Evolutionary conservation across 1,140 invertebrate species (phyloP).

Genomic region (Onthophagus taurus): DNA sequence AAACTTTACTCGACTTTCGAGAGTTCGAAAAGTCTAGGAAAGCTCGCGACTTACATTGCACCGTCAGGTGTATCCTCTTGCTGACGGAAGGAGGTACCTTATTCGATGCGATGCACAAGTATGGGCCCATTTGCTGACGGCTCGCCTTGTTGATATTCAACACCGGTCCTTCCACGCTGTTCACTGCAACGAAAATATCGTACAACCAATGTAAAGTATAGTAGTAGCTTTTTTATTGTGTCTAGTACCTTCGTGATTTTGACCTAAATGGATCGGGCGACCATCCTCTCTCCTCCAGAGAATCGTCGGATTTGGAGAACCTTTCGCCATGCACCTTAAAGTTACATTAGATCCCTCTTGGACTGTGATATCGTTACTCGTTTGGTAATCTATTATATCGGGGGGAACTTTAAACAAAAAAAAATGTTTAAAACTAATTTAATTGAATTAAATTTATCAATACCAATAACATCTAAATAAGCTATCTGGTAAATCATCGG

Average conservation of each 20-base stretch:
- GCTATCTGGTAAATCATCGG: slow-evolving; percentile 80
- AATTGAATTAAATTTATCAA: too few relatives aligned
- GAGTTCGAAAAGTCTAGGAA: too few relatives aligned
- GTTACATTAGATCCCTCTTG: slow-evolving; percentile 77
- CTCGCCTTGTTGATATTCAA: slow-evolving; percentile 74
- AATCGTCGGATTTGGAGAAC: slow-evolving; percentile 70
- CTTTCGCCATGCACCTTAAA: slow-evolving; percentile 67
- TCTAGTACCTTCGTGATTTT: slow-evolving; percentile 5
- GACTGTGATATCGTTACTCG: slow-evolving; percentile 79
- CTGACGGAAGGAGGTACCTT: slow-evolving; percentile 79
- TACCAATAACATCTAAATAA: slow-evolving; percentile 79
- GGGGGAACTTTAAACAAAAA: slow-evolving; percentile 64
- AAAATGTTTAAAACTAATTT: slow-evolving; percentile 4
- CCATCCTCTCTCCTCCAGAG: slow-evolving; percentile 75
- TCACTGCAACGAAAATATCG: slow-evolving; percentile 40
- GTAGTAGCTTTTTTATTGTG: too few relatives aligned
- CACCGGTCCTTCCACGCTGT: slow-evolving; percentile 56
- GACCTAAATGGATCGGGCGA: slow-evolving; percentile 49
- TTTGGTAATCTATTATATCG: slow-evolving; percentile 73
- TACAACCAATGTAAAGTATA: slow-evolving; percentile 6
- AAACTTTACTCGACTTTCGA: too few relatives aligned
- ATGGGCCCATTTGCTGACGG: slow-evolving; percentile 82
- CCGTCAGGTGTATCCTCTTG: slow-evolving; percentile 76
- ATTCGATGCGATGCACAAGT: slow-evolving; percentile 78
- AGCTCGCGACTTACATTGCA: slow-evolving; percentile 78